phyloP scores from a whole-genome alignment of 2,888 invertebrate species.

The Therioaphis trifolii region DNA sequence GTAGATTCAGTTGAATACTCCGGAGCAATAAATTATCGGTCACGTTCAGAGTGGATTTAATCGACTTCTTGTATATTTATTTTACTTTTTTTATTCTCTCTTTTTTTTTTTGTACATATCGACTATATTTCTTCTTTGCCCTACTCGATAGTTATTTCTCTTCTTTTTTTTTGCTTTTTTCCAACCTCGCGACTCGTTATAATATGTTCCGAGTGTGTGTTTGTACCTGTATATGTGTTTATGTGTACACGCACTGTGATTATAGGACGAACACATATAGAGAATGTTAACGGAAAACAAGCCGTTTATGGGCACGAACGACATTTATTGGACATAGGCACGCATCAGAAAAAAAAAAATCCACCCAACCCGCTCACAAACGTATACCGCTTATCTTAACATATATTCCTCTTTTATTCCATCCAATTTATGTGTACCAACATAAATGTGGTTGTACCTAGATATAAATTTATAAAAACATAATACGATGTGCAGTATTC shows the following conservation, averaged over 20 bases:
- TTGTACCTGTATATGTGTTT: background rate
- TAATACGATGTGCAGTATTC: background rate
- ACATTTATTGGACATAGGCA: slow-evolving; percentile 56
- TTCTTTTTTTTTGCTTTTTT: slow-evolving; percentile 11
- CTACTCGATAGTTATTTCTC: slow-evolving; percentile 26
- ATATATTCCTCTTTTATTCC: slow-evolving; percentile 26
- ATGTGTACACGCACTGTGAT: background rate
- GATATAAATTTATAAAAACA: too few relatives aligned
- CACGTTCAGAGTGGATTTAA: slow-evolving; percentile 54
- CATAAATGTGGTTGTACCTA: background rate
- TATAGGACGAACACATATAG: slow-evolving; percentile 15
- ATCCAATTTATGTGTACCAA: slow-evolving; percentile 5
- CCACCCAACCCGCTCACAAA: slow-evolving; percentile 44
- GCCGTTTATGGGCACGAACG: slow-evolving; percentile 58
- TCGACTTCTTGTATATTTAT: slow-evolving; percentile 47
- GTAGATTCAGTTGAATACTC: slow-evolving; percentile 47
- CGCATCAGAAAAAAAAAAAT: slow-evolving; percentile 46
- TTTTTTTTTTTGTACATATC: slow-evolving; percentile 28
- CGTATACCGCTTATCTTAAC: slow-evolving; percentile 41
- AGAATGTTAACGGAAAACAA: slow-evolving; percentile 59
- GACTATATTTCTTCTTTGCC: slow-evolving; percentile 45
- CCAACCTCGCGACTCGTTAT: slow-evolving; percentile 10
- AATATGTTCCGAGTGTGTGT: background rate
- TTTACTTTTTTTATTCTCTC: background rate
- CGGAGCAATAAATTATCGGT: slow-evolving; percentile 53